Conservation (phyloP, 2,113 vertebrate species). For the Brienomyrus longianalis region DNA sequence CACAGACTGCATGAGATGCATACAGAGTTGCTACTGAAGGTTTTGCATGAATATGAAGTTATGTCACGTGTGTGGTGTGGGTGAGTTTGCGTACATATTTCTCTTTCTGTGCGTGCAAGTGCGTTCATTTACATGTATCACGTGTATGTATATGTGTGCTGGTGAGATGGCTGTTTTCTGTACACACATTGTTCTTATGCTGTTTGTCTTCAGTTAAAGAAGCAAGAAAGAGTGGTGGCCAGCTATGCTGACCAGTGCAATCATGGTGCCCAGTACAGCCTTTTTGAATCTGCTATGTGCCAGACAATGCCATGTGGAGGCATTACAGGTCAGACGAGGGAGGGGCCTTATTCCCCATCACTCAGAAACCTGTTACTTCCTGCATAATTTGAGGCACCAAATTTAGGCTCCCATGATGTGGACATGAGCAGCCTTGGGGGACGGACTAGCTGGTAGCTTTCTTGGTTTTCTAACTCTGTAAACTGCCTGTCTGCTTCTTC, state of each 20-base stretch:
- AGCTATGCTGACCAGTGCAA: background rate
- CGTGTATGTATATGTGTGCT: slow-evolving; percentile 10
- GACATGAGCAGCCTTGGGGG: background rate
- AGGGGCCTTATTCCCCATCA: background rate
- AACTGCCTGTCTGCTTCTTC: slow-evolving; percentile 15
- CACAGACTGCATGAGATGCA: slow-evolving; percentile 12
- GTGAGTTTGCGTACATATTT: background rate
- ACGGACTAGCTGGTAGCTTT: slow-evolving; percentile 33
- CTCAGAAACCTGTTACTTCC: background rate
- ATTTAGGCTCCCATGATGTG: background rate
- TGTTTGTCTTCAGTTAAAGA: slow-evolving; percentile 25
- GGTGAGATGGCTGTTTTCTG: background rate
- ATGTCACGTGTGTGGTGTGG: background rate
- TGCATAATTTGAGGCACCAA: slow-evolving; percentile 19
- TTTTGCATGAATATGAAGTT: slow-evolving; percentile 18
- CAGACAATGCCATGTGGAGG: background rate
- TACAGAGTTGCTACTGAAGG: background rate
- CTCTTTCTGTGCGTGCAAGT: background rate
- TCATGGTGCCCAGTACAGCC: background rate
- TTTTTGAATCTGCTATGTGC: background rate
- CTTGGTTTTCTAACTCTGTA: slow-evolving; percentile 26
- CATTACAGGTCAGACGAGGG: background rate
- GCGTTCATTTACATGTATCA: background rate
- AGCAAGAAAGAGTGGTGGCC: slow-evolving; percentile 22
- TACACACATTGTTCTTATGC: background rate